Evolutionary conservation across 2,888 invertebrate species (phyloP).

Genomic region (Spilarctia lutea): DNA sequence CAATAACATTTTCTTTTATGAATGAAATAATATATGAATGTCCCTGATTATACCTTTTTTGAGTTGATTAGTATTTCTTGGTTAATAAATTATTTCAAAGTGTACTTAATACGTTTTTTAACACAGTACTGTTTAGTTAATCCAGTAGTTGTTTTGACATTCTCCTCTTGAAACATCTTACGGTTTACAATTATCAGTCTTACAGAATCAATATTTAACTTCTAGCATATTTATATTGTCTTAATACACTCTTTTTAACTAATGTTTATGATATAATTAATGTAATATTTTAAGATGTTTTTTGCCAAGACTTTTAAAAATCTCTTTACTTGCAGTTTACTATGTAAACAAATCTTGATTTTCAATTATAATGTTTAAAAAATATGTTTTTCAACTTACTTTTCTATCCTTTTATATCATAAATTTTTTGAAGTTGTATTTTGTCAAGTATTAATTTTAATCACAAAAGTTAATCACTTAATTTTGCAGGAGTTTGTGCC

Average conservation of each 20-base stretch:
- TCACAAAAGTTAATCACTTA: no score
- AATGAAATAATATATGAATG: not conserved
- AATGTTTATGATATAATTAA: no score
- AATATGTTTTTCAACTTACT: no score
- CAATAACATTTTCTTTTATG: not conserved
- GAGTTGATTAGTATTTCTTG: not conserved
- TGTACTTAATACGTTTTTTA: not conserved
- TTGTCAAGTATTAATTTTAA: not conserved
- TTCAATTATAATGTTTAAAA: no score
- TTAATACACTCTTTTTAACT: no score
- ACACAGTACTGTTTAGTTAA: not conserved
- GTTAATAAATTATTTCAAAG: not conserved
- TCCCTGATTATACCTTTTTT: not conserved
- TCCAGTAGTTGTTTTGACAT: not conserved
- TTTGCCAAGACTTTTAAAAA: no score
- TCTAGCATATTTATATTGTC: no score
- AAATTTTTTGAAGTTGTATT: not conserved
- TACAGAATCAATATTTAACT: no score
- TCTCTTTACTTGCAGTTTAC: no score
- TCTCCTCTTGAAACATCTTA: not conserved
- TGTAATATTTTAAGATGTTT: no score
- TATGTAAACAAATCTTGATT: no score
- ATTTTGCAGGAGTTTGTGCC: slow-evolving; percentile 92
- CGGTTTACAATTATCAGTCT: not conserved
- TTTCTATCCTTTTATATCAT: not conserved